Conservation (phyloP, 2,797 vertebrate genomes). For the Lagorchestes hirsutus region DNA sequence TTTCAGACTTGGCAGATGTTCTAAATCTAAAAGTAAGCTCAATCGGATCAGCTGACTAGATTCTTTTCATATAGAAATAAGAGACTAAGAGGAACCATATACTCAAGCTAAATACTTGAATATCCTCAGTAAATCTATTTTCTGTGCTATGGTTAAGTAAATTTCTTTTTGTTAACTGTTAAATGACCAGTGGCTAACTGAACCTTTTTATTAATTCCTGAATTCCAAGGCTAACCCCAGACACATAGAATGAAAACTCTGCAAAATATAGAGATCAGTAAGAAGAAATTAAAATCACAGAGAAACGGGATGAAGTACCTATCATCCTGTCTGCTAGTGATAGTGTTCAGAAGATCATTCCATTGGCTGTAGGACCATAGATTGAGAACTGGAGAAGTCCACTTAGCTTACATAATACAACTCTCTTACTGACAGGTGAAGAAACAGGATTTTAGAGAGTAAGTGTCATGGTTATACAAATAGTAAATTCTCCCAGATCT, state of each 20-base stretch:
- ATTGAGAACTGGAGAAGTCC: background rate
- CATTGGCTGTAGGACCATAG: background rate
- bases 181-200: background rate
- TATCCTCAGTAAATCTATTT: background rate
- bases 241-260: background rate
- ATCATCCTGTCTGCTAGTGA: background rate
- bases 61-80: background rate
- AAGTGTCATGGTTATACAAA: background rate
- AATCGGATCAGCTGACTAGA: background rate
- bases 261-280: background rate
- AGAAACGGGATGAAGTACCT: background rate
- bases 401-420: too few species aligned
- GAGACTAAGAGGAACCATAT: background rate
- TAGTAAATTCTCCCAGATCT: background rate
- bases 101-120: background rate
- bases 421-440: background rate
- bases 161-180: background rate
- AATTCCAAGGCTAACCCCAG: background rate
- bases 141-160: background rate
- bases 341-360: background rate
- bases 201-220: background rate
- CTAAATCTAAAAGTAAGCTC: background rate
- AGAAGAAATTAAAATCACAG: background rate
- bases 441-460: background rate
- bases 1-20: background rate